These are phyloP conservation scores for Amphimedon queenslandica DNA, from an alignment of 37 sponge, comb jelly and placozoan species.

Conservation along the genomic window DNA sequence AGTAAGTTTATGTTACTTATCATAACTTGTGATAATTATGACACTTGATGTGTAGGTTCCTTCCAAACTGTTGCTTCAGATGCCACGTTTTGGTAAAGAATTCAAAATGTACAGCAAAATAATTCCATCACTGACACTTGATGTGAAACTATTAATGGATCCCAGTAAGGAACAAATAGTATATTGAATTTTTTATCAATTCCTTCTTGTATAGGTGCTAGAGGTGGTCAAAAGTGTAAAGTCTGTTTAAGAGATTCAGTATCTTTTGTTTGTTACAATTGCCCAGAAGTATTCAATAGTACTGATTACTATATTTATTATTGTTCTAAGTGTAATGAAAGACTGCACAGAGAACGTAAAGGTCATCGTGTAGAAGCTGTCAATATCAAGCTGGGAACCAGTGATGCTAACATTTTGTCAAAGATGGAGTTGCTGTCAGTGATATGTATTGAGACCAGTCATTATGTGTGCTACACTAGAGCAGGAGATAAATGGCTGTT, in stretches of 20 bases:
- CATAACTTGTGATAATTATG: neutral
- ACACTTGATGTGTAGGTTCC: slow-evolving; percentile 41
- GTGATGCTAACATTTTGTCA: neutral
- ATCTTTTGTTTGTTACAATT: neutral
- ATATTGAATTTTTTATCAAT: neutral
- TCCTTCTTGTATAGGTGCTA: no score
- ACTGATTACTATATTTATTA: neutral
- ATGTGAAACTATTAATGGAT: slow-evolving; percentile 14
- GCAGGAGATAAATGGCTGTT: slow-evolving; percentile 72
- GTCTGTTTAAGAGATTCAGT: neutral
- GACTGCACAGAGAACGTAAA: slow-evolving; percentile 4
- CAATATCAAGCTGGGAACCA: neutral
- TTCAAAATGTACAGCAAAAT: slow-evolving; percentile 84
- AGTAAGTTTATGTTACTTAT: slow-evolving; percentile 22
- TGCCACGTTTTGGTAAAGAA: slow-evolving; percentile 91
- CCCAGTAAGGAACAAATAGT: neutral
- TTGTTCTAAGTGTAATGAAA: slow-evolving; percentile 5
- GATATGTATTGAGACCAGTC: slow-evolving; percentile 93
- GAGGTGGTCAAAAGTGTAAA: neutral
- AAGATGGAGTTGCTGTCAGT: slow-evolving; percentile 83
- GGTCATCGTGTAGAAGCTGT: neutral
- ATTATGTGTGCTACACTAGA: slow-evolving; percentile 89
- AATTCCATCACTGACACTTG: slow-evolving; percentile 58
- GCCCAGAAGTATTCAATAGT: neutral
- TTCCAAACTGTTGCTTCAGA: slow-evolving; percentile 61